Base-by-base conservation (phyloP, 2,113 vertebrate species). In the Forbesichthys papilliferus region DNA sequence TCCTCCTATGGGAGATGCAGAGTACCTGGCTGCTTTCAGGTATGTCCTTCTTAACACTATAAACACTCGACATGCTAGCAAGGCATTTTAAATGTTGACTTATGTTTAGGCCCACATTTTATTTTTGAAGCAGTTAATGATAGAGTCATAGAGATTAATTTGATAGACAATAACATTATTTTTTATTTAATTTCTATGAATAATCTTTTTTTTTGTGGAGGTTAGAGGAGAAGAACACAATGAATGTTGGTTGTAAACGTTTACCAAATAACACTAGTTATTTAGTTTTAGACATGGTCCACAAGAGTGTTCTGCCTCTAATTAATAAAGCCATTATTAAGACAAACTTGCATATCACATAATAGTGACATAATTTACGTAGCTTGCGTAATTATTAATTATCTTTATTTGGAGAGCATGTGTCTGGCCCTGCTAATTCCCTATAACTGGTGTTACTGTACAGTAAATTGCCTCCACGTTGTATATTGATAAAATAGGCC, bases 21-120 rank as follows among this genome's bases (percentile, higher is more conserved):
- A 99, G 79, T 99, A 99, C 82, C 90, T 99, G 56, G 94, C 96
- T 0, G 96, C 97, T 9, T 98, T 98, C 92, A 95, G 96, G 97
- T 98, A 82, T 16, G 53, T 20, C 11, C 36, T 34, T 42, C 12
- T 18, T 1, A 20, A 16, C 46, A 9, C 11, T 18, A 58, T 20
- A 58, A 5, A 18, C 13, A 18, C 54, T n/a, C 5, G 27, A 27
- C 27, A 27, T 27, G 27, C 27, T 27, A 27, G 27, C 27, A 27
- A 27, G 27, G 27, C 27, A 27, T 27, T 27, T 2, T 27, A 27
- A 27, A 27, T 27, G 2, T 27, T 27, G 27, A 27, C 27, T 27
- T 27, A 27, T 27, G 27, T 27, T 27, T 27, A 27, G 27, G 27
- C 27, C 27, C 27, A 27, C 27, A 27, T 27, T 27, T 27, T 27